These are phyloP conservation scores for Peromyscus aztecus DNA, from an alignment of 2,797 vertebrate species.

Conservation along the genomic window DNA sequence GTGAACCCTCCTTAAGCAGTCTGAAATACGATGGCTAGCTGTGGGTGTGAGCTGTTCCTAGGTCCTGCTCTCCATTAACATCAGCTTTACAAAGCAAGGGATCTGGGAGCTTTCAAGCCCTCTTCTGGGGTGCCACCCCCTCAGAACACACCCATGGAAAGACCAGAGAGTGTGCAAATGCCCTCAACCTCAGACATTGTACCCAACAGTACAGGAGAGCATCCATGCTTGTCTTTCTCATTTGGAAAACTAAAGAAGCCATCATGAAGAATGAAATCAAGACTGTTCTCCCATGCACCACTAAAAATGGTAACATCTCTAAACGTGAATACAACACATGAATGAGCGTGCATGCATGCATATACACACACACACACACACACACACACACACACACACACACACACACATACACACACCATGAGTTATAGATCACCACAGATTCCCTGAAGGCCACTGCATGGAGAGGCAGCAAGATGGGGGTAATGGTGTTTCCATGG, in stretches of 20 bases:
- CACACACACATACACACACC: fast-evolving
- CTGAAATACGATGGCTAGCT: background rate
- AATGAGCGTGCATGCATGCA: background rate
- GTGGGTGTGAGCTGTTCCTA: background rate
- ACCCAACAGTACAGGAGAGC: background rate
- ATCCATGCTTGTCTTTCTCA: background rate
- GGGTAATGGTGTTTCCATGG: background rate
- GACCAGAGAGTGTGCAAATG: fast-evolving
- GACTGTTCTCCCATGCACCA: background rate
- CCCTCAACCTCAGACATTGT: too few relatives aligned
- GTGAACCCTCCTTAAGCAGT: background rate
- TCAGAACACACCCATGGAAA: background rate
- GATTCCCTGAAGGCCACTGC: background rate
- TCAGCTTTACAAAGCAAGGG: fast-evolving
- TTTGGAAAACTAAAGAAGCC: background rate
- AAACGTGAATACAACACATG: background rate
- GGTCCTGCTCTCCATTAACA: background rate
- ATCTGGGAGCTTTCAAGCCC: fast-evolving
- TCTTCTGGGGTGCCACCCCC: too few relatives aligned
- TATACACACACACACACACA: background rate
- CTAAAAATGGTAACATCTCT: background rate
- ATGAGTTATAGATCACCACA: background rate
- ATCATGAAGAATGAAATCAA: background rate
- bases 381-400: fast-evolving
- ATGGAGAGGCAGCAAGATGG: background rate